Evolutionary conservation across 2,888 invertebrate species (phyloP).

Genomic region (Teinopalpus imperialis): DNA sequence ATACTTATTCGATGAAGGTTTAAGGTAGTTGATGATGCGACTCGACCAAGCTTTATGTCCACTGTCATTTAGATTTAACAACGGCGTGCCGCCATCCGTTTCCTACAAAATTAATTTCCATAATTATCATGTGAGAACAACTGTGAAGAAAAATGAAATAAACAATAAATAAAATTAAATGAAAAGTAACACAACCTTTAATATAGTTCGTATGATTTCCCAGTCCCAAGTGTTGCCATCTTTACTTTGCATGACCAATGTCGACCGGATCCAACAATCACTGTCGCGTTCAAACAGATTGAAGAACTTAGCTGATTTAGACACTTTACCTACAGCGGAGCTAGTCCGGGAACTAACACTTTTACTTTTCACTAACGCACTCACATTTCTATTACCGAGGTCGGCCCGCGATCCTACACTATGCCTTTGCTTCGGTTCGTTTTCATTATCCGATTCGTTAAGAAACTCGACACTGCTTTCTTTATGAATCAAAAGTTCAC

Average conservation of each 20-base stretch:
- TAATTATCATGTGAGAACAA: slow-evolving; percentile 2
- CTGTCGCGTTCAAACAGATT: slow-evolving; percentile 83
- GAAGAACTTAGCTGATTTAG: slow-evolving; percentile 71
- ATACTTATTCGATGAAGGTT: slow-evolving; percentile 93
- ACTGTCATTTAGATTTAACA: slow-evolving; percentile 66
- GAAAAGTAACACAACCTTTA: no score
- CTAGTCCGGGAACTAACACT: slow-evolving; percentile 72
- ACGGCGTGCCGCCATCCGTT: slow-evolving; percentile 49
- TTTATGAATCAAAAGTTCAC: slow-evolving; percentile 45
- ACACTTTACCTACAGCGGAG: slow-evolving; percentile 65
- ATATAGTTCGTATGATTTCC: slow-evolving; percentile 92
- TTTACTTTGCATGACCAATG: slow-evolving; percentile 89
- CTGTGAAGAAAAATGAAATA: not conserved
- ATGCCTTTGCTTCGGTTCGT: slow-evolving; percentile 64
- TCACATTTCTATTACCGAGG: slow-evolving; percentile 68
- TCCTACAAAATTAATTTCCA: slow-evolving; percentile 43
- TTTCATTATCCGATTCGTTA: slow-evolving; percentile 67
- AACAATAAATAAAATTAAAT: not conserved
- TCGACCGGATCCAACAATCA: slow-evolving; percentile 88
- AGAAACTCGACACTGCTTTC: slow-evolving; percentile 66
- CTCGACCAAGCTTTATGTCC: slow-evolving; percentile 77
- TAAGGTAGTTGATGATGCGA: slow-evolving; percentile 91
- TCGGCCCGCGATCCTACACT: slow-evolving; percentile 71
- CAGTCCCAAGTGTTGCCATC: slow-evolving; percentile 95
- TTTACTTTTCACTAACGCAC: slow-evolving; percentile 73